These are phyloP conservation scores for Gortyna flavago DNA, from an alignment of 2,888 invertebrate genomes.

Conservation along the genomic window DNA sequence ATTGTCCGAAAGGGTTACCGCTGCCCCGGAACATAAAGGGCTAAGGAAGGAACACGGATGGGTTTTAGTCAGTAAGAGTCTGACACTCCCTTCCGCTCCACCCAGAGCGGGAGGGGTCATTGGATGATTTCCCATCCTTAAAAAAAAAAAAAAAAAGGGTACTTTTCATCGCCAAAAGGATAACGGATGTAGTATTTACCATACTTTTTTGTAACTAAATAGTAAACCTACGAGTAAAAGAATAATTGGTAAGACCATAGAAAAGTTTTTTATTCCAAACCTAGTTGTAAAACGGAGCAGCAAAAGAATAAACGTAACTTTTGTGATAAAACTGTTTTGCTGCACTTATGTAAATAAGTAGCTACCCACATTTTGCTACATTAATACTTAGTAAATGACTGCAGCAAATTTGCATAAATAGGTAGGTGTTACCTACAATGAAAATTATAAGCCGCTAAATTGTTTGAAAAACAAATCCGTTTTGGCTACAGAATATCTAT, in stretches of 20 bases:
- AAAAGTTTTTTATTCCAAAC: conserved; percentile 36
- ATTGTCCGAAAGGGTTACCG: too few relatives aligned
- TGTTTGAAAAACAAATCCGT: background rate
- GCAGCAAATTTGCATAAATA: background rate
- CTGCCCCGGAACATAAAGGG: too few relatives aligned
- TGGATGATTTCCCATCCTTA: too few relatives aligned
- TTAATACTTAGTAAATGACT: conserved; percentile 10
- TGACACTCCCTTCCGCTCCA: too few relatives aligned
- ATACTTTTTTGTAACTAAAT: background rate
- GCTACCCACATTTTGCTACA: conserved; percentile 5
- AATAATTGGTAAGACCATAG: conserved; percentile 6
- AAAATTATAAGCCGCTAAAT: background rate
- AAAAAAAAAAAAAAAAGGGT: background rate
- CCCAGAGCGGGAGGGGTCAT: too few relatives aligned
- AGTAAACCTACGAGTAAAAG: conserved; percentile 8
- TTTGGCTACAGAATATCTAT: background rate
- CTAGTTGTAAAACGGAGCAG: conserved; percentile 18
- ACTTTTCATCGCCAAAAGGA: background rate
- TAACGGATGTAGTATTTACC: background rate
- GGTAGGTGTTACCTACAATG: background rate
- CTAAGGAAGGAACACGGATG: too few relatives aligned
- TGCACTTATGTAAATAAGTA: conserved; percentile 28
- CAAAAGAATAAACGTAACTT: conserved; percentile 35
- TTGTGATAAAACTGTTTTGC: conserved; percentile 44
- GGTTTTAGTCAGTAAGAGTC: too few relatives aligned